Conservation (phyloP, 2,113 vertebrate genomes). For the Irena cyanogastra region DNA sequence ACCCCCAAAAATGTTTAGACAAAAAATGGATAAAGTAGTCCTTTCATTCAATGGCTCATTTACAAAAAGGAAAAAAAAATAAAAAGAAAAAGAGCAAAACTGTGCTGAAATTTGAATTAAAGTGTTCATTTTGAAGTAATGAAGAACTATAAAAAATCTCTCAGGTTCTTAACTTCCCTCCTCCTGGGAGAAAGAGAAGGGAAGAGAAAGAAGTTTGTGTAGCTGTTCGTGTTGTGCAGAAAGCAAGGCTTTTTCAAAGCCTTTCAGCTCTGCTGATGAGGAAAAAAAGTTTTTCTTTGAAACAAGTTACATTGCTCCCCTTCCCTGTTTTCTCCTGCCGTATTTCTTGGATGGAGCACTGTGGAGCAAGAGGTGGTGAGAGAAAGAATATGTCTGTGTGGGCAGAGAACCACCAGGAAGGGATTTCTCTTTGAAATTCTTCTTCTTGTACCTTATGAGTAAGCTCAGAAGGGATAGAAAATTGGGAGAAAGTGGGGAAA, state of each 20-base stretch:
- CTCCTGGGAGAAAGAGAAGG: constrained; percentile 25
- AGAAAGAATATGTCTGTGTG: background rate
- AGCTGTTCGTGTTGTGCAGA: background rate
- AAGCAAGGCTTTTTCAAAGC: background rate
- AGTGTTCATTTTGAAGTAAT: constrained; percentile 42
- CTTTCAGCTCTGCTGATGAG: constrained; percentile 8
- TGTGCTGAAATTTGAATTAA: constrained; percentile 36
- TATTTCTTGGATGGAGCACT: background rate
- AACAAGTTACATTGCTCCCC: background rate
- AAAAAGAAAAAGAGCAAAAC: background rate
- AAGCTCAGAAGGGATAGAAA: background rate
- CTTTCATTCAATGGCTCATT: background rate
- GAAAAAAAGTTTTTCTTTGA: constrained; percentile 9
- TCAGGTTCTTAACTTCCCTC: constrained; percentile 39
- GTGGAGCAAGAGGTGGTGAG: background rate
- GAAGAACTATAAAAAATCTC: constrained; percentile 19
- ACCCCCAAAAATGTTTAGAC: background rate
- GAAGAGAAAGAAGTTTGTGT: background rate
- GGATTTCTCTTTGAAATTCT: background rate
- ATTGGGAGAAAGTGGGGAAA: background rate
- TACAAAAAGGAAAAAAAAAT: background rate
- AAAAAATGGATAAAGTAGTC: constrained; percentile 11
- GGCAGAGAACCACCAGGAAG: background rate
- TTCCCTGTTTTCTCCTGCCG: background rate
- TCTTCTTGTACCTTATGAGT: background rate